phyloP scores from a whole-genome alignment of 1,140 invertebrate species.

The Sarcophaga bullata region DNA sequence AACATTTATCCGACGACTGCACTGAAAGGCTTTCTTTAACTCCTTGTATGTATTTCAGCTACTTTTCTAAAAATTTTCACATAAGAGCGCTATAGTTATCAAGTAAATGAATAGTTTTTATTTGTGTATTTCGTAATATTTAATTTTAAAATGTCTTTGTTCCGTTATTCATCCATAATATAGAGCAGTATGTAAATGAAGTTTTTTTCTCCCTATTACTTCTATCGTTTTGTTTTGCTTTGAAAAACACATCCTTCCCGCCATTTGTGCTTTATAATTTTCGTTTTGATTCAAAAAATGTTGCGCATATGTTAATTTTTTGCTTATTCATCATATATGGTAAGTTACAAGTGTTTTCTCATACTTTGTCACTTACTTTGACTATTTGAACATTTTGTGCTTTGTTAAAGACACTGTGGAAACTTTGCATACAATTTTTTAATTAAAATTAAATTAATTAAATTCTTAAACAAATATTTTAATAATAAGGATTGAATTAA shows the following conservation, averaged over 20 bases:
- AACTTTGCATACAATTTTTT: too few species aligned
- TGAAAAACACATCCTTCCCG: neutral
- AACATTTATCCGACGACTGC: too few species aligned
- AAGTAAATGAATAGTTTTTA: neutral
- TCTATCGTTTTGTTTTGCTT: neutral
- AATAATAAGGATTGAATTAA: too few species aligned
- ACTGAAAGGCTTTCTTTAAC: too few species aligned
- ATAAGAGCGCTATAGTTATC: too few species aligned
- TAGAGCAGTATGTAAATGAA: conserved; percentile 17
- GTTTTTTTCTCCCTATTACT: neutral
- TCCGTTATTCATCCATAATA: neutral
- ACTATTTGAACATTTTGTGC: conserved; percentile 13
- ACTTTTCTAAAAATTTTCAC: too few species aligned
- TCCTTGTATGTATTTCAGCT: neutral
- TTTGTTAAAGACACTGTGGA: neutral
- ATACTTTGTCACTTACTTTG: conserved; percentile 13
- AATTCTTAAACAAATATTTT: too few species aligned
- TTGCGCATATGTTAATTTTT: neutral
- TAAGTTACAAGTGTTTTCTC: neutral
- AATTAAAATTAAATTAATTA: too few species aligned
- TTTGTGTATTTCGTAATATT: neutral
- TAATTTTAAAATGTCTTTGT: neutral
- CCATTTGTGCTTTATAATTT: neutral
- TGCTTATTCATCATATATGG: neutral
- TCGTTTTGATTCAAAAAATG: neutral